These are phyloP conservation scores for Hucho hucho DNA, from an alignment of 2,113 vertebrate species.

Conservation along the genomic window DNA sequence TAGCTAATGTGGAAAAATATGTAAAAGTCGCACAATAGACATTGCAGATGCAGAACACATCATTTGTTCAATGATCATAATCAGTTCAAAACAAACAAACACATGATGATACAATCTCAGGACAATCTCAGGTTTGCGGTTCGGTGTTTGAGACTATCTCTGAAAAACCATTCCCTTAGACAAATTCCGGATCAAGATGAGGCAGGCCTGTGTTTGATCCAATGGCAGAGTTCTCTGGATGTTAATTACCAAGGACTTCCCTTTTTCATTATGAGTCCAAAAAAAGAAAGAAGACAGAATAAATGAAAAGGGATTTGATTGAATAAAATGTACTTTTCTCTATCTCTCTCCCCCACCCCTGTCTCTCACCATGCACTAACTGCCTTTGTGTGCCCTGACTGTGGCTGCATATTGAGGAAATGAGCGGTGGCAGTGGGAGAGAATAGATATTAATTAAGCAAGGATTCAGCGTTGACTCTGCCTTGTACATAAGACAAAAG, in stretches of 20 bases:
- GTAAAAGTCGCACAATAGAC: too few relatives aligned
- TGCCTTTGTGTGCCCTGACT: slow-evolving; percentile 42
- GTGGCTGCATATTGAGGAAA: slow-evolving; percentile 76
- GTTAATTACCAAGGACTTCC: slow-evolving; percentile 38
- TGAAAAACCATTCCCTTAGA: too few relatives aligned
- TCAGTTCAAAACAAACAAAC: too few relatives aligned
- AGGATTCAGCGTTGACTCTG: slow-evolving; percentile 95
- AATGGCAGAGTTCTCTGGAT: slow-evolving; percentile 9
- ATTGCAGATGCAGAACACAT: too few relatives aligned
- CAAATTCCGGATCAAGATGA: neutral
- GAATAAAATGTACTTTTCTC: slow-evolving; percentile 32
- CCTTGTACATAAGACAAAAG: slow-evolving; percentile 97
- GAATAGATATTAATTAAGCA: slow-evolving; percentile 99
- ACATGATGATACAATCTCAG: too few relatives aligned
- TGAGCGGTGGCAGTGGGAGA: slow-evolving; percentile 57
- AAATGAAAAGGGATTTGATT: slow-evolving; percentile 29
- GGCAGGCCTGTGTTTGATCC: neutral
- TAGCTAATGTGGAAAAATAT: too few relatives aligned
- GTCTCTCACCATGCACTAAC: slow-evolving; percentile 25
- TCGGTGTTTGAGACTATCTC: too few relatives aligned
- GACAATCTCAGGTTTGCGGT: too few relatives aligned
- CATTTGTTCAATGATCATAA: too few relatives aligned
- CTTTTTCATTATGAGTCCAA: slow-evolving; percentile 24
- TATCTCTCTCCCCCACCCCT: neutral
- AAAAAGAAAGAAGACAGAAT: slow-evolving; percentile 10